These are phyloP conservation scores for Brienomyrus brachyistius DNA, from an alignment of 2,113 vertebrate species.

Conservation along the genomic window DNA sequence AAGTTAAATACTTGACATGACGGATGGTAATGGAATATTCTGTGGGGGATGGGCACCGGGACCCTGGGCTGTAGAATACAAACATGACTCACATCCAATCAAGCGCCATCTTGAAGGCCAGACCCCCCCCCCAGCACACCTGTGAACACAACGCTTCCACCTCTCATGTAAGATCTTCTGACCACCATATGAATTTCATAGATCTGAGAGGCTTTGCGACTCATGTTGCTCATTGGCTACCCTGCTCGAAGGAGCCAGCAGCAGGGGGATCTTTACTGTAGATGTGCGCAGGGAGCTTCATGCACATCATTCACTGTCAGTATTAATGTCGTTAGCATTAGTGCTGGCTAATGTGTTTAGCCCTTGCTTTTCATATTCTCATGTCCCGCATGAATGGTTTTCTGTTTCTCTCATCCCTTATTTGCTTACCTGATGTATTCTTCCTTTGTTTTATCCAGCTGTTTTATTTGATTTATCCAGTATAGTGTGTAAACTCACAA, in stretches of 20 bases:
- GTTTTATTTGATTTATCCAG: neutral
- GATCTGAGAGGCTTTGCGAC: neutral
- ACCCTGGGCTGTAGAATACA: neutral
- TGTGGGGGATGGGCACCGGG: neutral
- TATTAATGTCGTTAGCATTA: neutral
- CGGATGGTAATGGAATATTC: constrained; percentile 14
- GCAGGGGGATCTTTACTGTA: neutral
- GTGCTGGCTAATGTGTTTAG: neutral
- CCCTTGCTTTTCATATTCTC: neutral
- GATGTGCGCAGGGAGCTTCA: neutral
- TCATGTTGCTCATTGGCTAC: neutral
- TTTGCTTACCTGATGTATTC: neutral
- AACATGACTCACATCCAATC: neutral
- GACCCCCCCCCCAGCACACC: neutral
- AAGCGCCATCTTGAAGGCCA: neutral
- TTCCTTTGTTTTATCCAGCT: neutral
- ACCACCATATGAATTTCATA: neutral
- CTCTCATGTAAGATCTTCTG: neutral
- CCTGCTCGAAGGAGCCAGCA: neutral
- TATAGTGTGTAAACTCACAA: neutral
- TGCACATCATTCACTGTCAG: neutral
- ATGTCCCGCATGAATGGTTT: neutral
- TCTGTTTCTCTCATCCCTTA: neutral
- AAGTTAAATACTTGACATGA: constrained; percentile 24
- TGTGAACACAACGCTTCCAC: neutral